phyloP scores from a whole-genome alignment of 1,140 invertebrate species.

The Scaptomyza hsui region DNA sequence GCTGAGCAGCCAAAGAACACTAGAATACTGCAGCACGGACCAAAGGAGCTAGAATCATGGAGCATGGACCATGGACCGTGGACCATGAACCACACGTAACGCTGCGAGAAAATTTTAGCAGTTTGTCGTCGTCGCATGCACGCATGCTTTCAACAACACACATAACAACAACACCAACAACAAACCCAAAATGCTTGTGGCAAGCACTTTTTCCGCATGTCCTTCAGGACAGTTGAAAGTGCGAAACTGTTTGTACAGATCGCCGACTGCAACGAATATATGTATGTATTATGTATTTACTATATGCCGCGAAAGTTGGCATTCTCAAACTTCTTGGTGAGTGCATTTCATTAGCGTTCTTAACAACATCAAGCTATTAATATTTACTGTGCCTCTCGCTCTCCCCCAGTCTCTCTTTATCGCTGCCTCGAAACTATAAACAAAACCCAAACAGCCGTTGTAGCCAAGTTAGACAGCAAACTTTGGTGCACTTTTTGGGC shows the following conservation, averaged over 20 bases:
- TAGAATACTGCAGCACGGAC: slow-evolving; percentile 4
- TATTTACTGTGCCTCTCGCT: slow-evolving; percentile 51
- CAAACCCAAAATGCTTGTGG: slow-evolving; percentile 60
- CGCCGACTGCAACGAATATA: slow-evolving; percentile 38
- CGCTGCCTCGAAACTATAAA: slow-evolving; percentile 51
- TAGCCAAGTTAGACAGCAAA: slow-evolving; percentile 55
- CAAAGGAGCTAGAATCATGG: slow-evolving; percentile 18
- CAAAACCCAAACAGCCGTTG: slow-evolving; percentile 57
- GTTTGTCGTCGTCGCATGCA: slow-evolving; percentile 75
- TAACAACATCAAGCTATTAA: slow-evolving; percentile 78
- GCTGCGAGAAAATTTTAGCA: slow-evolving; percentile 56
- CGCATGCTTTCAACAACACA: slow-evolving; percentile 60
- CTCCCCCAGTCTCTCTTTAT: no score
- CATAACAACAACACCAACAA: no score
- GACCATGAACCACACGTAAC: slow-evolving; percentile 52
- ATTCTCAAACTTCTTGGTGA: slow-evolving; percentile 26
- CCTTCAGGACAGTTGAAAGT: slow-evolving; percentile 34
- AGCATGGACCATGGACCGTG: background rate
- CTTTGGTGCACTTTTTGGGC: slow-evolving; percentile 47
- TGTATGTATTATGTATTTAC: slow-evolving; percentile 39
- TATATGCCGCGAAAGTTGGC: slow-evolving; percentile 49
- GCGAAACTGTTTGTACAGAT: slow-evolving; percentile 54
- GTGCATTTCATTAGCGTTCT: slow-evolving; percentile 77
- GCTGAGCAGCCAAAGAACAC: slow-evolving; percentile 1
- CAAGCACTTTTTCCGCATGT: slow-evolving; percentile 69